These are phyloP conservation scores for Acanthoscelides obtectus DNA, from an alignment of 2,888 invertebrate genomes.

Conservation along the genomic window DNA sequence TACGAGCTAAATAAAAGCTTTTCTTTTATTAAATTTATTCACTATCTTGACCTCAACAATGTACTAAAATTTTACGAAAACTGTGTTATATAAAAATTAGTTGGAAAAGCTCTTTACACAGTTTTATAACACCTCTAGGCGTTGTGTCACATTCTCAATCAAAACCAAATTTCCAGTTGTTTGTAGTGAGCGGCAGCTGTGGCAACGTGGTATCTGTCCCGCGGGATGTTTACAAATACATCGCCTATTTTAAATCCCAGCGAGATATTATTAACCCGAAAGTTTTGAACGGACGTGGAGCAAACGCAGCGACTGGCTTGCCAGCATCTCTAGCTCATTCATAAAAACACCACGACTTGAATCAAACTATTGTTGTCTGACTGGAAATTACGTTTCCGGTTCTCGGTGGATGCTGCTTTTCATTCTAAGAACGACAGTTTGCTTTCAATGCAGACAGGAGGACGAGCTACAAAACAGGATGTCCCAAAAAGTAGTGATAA, in stretches of 20 bases:
- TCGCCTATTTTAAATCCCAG: constrained; percentile 1
- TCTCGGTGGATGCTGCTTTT: background rate
- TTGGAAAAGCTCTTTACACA: too few species aligned
- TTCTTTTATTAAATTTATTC: too few species aligned
- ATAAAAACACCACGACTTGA: background rate
- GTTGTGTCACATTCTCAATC: background rate
- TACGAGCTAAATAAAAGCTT: too few species aligned
- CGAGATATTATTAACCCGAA: constrained; percentile 1
- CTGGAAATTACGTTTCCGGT: background rate
- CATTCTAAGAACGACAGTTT: background rate
- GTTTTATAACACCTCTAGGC: background rate
- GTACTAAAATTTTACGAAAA: too few species aligned
- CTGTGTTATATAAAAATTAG: too few species aligned
- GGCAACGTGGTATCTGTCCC: background rate
- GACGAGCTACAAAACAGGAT: too few species aligned
- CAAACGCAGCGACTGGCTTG: background rate
- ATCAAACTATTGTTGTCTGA: background rate
- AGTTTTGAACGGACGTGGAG: background rate
- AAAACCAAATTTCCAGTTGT: background rate
- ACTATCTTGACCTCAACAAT: too few species aligned
- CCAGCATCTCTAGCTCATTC: background rate
- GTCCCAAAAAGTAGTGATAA: too few species aligned
- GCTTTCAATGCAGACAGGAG: background rate
- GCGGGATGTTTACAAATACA: constrained; percentile 1
- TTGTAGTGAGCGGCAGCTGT: background rate